A percentile compares a stretch with the other conserved stretches of the same genome.
Conservation (phyloP, 1,140 invertebrate species). For the Coelopa frigida region DNA sequence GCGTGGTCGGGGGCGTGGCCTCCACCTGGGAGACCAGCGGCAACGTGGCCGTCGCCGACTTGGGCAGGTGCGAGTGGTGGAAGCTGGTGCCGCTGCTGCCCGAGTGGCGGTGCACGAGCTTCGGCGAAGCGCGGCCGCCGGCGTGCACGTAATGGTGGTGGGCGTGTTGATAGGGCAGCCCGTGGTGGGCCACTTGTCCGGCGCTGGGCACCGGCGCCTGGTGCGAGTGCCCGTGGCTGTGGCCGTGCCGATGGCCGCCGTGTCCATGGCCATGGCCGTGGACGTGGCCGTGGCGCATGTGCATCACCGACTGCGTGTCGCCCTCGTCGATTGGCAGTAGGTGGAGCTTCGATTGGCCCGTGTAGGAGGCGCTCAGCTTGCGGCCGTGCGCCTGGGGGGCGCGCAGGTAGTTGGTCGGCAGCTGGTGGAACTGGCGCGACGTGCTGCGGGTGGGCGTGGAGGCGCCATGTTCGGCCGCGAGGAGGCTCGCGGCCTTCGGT, state of each 20-base stretch:
- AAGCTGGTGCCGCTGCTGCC: constrained; percentile 32
- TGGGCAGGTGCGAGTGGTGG: constrained; percentile 27
- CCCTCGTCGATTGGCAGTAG: constrained; percentile 43
- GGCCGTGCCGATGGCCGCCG: constrained; percentile 16
- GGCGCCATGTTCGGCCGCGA: constrained; percentile 33
- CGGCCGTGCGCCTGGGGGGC: constrained; percentile 35
- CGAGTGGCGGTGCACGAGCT: constrained; percentile 37
- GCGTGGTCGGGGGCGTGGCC: constrained; percentile 30
- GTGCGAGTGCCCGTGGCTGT: constrained; percentile 12
- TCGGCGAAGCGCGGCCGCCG: constrained; percentile 39
- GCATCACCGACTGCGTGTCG: constrained; percentile 39
- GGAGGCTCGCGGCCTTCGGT: constrained; percentile 43
- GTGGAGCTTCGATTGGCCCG: constrained; percentile 39
- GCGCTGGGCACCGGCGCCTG: constrained; percentile 13
- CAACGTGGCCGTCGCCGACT: constrained; percentile 42
- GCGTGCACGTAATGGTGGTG: constrained; percentile 11
- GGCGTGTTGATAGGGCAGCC: neutral
- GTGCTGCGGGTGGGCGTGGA: constrained; percentile 43
- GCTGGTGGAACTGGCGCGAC: constrained; percentile 51
- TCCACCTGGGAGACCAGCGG: constrained; percentile 39
- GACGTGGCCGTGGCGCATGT: constrained; percentile 41
- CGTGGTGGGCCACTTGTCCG: constrained; percentile 4
- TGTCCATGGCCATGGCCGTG: constrained; percentile 22
- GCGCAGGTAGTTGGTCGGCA: constrained; percentile 44
- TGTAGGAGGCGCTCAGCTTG: constrained; percentile 43